Percentiles rank a stretch among this genome's conserved stretches.
phyloP scores from a whole-genome alignment of 2,888 invertebrate genomes.

The Clepsis dumicolana region DNA sequence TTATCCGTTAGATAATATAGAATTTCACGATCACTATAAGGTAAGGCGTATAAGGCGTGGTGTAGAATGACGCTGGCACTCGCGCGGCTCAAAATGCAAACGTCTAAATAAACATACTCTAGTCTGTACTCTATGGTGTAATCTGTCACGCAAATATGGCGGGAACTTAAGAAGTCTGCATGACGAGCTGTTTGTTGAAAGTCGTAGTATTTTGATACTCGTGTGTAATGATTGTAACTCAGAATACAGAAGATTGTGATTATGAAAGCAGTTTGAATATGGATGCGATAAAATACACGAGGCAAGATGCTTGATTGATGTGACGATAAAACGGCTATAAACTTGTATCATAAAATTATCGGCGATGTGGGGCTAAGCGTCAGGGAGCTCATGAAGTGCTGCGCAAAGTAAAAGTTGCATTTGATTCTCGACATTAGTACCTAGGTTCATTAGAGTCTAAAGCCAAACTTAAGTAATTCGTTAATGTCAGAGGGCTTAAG shows the following conservation, averaged over 20 bases:
- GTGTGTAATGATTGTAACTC: constrained; percentile 23
- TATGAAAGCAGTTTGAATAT: constrained; percentile 22
- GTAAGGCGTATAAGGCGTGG: constrained; percentile 20
- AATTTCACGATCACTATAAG: constrained; percentile 26
- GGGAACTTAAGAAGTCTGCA: constrained; percentile 49
- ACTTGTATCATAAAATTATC: not conserved
- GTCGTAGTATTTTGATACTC: constrained; percentile 22
- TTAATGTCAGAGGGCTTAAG: too few relatives aligned
- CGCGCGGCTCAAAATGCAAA: constrained; percentile 24
- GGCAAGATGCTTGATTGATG: constrained; percentile 17
- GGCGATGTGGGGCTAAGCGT: too few relatives aligned
- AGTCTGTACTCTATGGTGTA: constrained; percentile 29
- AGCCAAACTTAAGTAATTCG: too few relatives aligned
- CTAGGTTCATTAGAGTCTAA: too few relatives aligned
- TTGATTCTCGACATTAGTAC: too few relatives aligned
- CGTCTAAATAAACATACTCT: constrained; percentile 42
- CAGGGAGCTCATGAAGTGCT: too few relatives aligned
- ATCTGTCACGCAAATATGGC: constrained; percentile 50
- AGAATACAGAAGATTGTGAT: too few relatives aligned
- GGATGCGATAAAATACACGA: constrained; percentile 13
- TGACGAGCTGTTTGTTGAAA: constrained; percentile 35
- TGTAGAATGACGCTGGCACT: constrained; percentile 16
- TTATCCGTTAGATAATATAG: constrained; percentile 46
- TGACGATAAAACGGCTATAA: constrained; percentile 3
- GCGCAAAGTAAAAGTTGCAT: too few relatives aligned